These are phyloP conservation scores for Poecilia velifera DNA, from an alignment of 2,797 vertebrate species.

Conservation along the genomic window DNA sequence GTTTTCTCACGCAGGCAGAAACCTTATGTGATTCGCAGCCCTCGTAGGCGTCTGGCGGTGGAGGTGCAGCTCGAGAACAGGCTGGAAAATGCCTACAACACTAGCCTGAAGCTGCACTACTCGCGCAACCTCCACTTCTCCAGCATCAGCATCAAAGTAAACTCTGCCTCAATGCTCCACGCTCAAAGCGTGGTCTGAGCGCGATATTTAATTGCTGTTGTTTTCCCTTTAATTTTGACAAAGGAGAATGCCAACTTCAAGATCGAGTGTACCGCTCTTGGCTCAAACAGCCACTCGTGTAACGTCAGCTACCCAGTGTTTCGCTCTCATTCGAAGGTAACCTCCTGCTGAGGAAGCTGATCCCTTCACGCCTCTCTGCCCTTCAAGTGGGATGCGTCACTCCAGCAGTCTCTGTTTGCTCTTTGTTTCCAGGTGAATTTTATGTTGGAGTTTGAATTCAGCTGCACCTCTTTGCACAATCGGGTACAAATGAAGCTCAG, in stretches of 20 bases:
- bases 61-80: constrained; percentile 87
- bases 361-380: constrained; percentile 39
- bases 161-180: background rate
- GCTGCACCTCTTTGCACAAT: constrained; percentile 84
- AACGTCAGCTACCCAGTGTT: constrained; percentile 91
- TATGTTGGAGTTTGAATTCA: constrained; percentile 91
- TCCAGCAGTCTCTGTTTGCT: constrained; percentile 26
- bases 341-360: constrained; percentile 8
- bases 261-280: constrained; percentile 85
- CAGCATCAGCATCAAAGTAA: constrained; percentile 85
- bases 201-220: background rate
- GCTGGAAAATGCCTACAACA: constrained; percentile 93
- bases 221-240: constrained; percentile 5
- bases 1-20: constrained; percentile 81
- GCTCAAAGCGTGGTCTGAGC: background rate
- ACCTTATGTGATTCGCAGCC: constrained; percentile 88
- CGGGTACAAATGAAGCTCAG: constrained; percentile 85
- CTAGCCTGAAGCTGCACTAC: constrained; percentile 87
- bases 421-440: constrained; percentile 84
- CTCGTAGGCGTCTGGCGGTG: constrained; percentile 83
- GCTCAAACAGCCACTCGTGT: constrained; percentile 83
- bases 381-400: constrained; percentile 33
- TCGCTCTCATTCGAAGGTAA: constrained; percentile 86
- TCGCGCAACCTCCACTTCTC: constrained; percentile 92
- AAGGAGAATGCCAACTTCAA: constrained; percentile 86